phyloP scores from a whole-genome alignment of 1,140 invertebrate species.

The Acromyrmex charruanus region DNA sequence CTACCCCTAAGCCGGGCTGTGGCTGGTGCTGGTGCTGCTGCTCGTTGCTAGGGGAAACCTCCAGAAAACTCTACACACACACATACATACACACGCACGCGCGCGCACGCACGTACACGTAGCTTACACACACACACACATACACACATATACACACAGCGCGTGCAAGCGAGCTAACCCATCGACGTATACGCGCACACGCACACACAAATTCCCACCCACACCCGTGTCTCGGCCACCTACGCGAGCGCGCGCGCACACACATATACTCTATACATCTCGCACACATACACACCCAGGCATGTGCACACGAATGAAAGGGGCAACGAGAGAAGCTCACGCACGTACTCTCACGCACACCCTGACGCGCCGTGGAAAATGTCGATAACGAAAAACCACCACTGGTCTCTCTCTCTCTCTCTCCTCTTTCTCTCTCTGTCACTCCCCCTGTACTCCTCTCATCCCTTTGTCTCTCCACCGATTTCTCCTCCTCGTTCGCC shows the following conservation, averaged over 20 bases:
- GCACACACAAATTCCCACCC: conserved; percentile 67
- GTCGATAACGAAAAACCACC: conserved; percentile 86
- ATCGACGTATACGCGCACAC: conserved; percentile 54
- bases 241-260: conserved; percentile 52
- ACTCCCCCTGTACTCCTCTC: conserved; percentile 29
- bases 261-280: conserved; percentile 16
- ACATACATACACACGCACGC: conserved; percentile 61
- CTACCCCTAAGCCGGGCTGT: conserved; percentile 85
- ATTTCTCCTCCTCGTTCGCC: conserved; percentile 49
- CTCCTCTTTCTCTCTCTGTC: conserved; percentile 37
- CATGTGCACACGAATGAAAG: conserved; percentile 50
- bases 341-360: conserved; percentile 78
- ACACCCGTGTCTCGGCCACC: conserved; percentile 56
- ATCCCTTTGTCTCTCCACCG: conserved; percentile 40
- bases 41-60: conserved; percentile 87
- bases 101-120: conserved; percentile 75
- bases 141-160: conserved; percentile 54
- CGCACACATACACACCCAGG: conserved; percentile 24
- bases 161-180: conserved; percentile 72
- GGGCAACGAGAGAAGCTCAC: conserved; percentile 75
- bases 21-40: conserved; percentile 81
- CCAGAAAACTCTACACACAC: conserved; percentile 85
- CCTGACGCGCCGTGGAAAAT: conserved; percentile 82
- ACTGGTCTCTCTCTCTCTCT: conserved; percentile 70
- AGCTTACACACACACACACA: conserved; percentile 59